Base-by-base conservation (phyloP, 2,888 invertebrate genomes). In the Apantesis nais region DNA sequence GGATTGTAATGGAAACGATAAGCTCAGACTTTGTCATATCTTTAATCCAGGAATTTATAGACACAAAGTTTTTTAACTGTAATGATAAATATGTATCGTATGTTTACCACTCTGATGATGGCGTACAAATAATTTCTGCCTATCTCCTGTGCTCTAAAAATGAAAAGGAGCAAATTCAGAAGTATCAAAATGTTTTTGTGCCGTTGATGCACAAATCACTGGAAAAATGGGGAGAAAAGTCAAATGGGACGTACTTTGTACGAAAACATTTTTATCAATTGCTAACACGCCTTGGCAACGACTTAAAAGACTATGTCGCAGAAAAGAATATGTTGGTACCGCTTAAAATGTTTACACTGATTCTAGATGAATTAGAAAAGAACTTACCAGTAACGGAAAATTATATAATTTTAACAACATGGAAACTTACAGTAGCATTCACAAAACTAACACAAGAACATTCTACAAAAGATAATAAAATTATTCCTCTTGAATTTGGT, bases 371-470 rank as follows among this genome's bases (percentile, higher is more conserved):
- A 74, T 52, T 89, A n/a, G 73, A 74, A 41, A 79, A 85, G 14
- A 71, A 74, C 34, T 72, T 93, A 65, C 25, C 83, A 4, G n/a
- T 85, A 16, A 72, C 85, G 66, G 85, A 91, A 81, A 86, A 91
- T 75, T 93, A 93, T 68, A 62, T 88, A 19, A 70, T 88, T 63
- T 41, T 92, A 71, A 88, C 86, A 29, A 83, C 76, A 31, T 89
- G 89, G 87, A 88, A 87, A 68, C 74, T 93, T 52, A 76, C 83
- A 12, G 78, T 85, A 7, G 80, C 82, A 64, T 74, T 87, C 14
- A 73, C 87, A 3, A 85, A 83, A 72, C 73, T 89, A 63, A 73
- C 87, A 48, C 77, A 84, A 4, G 73, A 84, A 68, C 73, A 75
- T 29, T 72, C 74, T 55, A 68, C 72, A 44, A 52, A 64, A 31